Percentiles rank a stretch among this genome's conserved stretches.
These are phyloP conservation scores for Urosaurus nigricauda DNA, from an alignment of 2,797 vertebrate species.

Conservation along the genomic window DNA sequence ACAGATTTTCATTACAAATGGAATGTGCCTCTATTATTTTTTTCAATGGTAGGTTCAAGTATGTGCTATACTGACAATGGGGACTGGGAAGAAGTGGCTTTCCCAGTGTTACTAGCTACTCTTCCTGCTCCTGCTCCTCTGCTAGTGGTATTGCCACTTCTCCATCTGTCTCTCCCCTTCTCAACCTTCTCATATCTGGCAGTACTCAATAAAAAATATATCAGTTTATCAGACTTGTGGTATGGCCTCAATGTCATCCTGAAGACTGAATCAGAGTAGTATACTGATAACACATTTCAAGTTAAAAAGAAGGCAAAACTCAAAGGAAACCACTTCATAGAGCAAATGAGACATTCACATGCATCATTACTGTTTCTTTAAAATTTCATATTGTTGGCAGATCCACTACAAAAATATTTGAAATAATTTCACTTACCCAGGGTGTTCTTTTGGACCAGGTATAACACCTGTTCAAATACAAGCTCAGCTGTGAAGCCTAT, in stretches of 20 bases:
- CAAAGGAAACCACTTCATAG: background rate
- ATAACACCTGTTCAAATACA: no score
- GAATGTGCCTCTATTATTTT: background rate
- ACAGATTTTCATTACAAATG: constrained; percentile 3
- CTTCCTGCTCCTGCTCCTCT: background rate
- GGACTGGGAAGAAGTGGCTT: background rate
- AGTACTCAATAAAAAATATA: background rate
- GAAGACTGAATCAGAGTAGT: background rate
- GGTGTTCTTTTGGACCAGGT: background rate
- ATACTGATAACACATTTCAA: background rate
- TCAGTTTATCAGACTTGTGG: background rate
- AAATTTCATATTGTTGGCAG: background rate
- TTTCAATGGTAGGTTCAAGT: constrained; percentile 11
- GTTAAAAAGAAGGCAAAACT: background rate
- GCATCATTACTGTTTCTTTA: background rate
- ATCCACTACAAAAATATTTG: fast-evolving
- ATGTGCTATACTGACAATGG: constrained; percentile 1
- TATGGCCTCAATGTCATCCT: background rate
- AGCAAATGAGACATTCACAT: background rate
- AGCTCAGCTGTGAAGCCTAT: background rate
- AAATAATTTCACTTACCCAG: background rate
- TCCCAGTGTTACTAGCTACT: background rate
- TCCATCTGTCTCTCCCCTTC: no score
- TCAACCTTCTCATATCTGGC: no score
- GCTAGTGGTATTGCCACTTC: background rate